phyloP scores from a whole-genome alignment of 1,140 invertebrate genomes.

The Carcinoscorpius rotundicauda region DNA sequence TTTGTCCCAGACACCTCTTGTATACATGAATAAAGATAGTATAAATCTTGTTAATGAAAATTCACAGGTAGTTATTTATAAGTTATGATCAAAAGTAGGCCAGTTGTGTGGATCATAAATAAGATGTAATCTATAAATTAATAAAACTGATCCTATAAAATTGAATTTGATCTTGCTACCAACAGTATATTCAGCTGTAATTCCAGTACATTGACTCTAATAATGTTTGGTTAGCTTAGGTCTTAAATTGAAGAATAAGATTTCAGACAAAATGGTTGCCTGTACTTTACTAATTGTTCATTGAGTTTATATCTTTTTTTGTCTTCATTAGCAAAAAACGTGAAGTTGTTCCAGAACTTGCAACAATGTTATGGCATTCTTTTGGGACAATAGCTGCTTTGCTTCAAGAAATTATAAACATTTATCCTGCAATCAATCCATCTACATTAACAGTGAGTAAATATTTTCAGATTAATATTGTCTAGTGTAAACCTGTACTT shows the following conservation, averaged over 20 bases:
- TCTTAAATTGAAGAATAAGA: background rate
- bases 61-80: too few relatives aligned
- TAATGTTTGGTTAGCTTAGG: background rate
- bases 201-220: too few relatives aligned
- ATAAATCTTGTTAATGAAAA: too few relatives aligned
- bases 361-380: conserved; percentile 96
- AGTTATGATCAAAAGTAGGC: too few relatives aligned
- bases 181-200: too few relatives aligned
- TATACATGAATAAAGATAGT: too few relatives aligned
- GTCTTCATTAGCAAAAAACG: conserved; percentile 72
- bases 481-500: conserved; percentile 2
- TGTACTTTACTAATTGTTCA: background rate
- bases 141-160: too few relatives aligned
- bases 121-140: too few relatives aligned
- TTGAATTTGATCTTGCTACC: too few relatives aligned
- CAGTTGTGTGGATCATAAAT: too few relatives aligned
- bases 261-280: background rate
- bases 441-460: conserved; percentile 66
- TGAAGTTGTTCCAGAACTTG: conserved; percentile 89
- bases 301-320: background rate
- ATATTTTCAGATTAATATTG: background rate
- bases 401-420: conserved; percentile 82
- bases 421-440: conserved; percentile 96
- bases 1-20: too few relatives aligned
- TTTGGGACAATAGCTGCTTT: conserved; percentile 95